A percentile compares a stretch with the other conserved stretches of the same genome.
Evolutionary conservation across 2,113 vertebrate species (phyloP).

Genomic region (Poecile atricapillus): DNA sequence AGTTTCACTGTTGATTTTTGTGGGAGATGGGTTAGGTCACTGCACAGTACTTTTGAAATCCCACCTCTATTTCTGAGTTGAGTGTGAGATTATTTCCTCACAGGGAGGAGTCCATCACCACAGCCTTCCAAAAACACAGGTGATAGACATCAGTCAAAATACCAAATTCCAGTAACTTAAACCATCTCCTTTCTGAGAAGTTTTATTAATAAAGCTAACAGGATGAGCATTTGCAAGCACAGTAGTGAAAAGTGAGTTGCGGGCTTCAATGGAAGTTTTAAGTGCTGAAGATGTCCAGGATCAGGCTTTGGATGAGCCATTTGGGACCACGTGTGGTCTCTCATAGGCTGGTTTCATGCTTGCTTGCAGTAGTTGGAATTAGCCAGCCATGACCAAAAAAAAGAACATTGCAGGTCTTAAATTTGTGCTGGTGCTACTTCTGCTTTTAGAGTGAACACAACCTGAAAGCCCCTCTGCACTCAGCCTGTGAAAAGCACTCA

Average conservation of each 20-base stretch:
- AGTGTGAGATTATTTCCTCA: constrained; percentile 40
- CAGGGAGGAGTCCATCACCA: constrained; percentile 51
- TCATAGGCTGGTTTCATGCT: neutral
- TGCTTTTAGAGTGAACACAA: constrained; percentile 50
- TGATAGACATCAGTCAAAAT: neutral
- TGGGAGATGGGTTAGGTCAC: neutral
- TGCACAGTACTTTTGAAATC: constrained; percentile 40
- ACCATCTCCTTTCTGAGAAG: neutral
- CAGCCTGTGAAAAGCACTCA: neutral
- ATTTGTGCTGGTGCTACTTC: constrained; percentile 47
- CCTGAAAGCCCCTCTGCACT: constrained; percentile 50
- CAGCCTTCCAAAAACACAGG: constrained; percentile 12
- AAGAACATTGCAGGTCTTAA: constrained; percentile 40
- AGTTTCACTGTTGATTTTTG: constrained; percentile 52
- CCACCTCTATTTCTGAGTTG: constrained; percentile 51
- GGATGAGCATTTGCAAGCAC: neutral
- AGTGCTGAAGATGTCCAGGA: neutral
- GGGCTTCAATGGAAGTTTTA: neutral
- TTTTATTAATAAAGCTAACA: neutral
- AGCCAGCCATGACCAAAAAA: constrained; percentile 29
- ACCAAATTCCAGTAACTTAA: neutral
- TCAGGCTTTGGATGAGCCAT: constrained; percentile 3
- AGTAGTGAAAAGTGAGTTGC: neutral
- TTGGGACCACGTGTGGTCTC: neutral
- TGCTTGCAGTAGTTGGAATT: neutral